These are phyloP conservation scores for Actinopyga echinites DNA, from an alignment of 53 echinoderm and acorn worm genomes.

Conservation along the genomic window DNA sequence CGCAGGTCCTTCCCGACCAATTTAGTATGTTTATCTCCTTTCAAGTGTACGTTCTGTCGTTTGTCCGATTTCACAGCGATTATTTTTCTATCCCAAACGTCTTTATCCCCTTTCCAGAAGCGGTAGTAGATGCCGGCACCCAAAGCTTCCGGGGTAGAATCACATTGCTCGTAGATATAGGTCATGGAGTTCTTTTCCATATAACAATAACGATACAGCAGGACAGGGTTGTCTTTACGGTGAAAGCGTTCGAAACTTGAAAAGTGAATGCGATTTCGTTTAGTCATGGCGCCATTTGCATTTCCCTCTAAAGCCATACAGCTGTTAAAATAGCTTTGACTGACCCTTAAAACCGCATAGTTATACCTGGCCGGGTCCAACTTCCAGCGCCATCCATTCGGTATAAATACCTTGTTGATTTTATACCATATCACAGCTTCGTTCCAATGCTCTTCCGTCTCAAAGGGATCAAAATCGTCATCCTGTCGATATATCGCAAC, in stretches of 20 bases:
- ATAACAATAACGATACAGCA: conserved; percentile 83
- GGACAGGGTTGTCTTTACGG: conserved; percentile 29
- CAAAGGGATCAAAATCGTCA: not conserved
- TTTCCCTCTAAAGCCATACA: conserved; percentile 62
- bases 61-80: conserved; percentile 61
- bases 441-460: not conserved
- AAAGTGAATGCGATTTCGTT: conserved; percentile 51
- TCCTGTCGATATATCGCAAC: conserved; percentile 51
- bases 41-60: conserved; percentile 1
- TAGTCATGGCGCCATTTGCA: not conserved
- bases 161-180: conserved; percentile 77
- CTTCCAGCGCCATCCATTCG: conserved; percentile 65
- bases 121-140: conserved; percentile 87
- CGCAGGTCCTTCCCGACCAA: conserved; percentile 53
- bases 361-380: conserved; percentile 35
- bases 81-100: conserved; percentile 63
- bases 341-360: conserved; percentile 53
- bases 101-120: conserved; percentile 61
- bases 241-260: conserved; percentile 54
- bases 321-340: conserved; percentile 23
- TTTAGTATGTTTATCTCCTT: not conserved
- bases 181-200: conserved; percentile 62
- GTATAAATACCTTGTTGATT: conserved; percentile 61
- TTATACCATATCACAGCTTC: conserved; percentile 25
- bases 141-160: conserved; percentile 56